A percentile compares a stretch with the other conserved stretches of the same genome.
These are phyloP conservation scores for Enteromius unitaeniatus DNA, from an alignment of 2,797 vertebrate genomes.

Conservation along the genomic window DNA sequence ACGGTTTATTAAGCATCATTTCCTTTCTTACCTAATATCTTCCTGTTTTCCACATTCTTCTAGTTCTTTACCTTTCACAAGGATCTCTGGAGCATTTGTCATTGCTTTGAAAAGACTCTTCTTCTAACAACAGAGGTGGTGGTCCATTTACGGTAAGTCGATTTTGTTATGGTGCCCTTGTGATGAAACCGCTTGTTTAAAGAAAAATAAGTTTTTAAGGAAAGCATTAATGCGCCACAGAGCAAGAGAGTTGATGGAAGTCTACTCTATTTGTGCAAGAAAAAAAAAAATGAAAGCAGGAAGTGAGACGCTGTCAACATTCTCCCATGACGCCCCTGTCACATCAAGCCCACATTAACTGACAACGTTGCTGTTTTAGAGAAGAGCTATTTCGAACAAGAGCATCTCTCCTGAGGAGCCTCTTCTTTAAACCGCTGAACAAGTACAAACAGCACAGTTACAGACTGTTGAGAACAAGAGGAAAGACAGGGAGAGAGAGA, in stretches of 20 bases:
- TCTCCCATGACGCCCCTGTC: slow-evolving; percentile 58
- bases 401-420: slow-evolving; percentile 58
- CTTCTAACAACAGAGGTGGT: slow-evolving; percentile 33
- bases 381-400: slow-evolving; percentile 50
- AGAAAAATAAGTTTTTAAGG: background rate
- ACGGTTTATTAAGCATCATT: background rate
- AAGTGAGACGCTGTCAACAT: slow-evolving; percentile 45
- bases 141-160: slow-evolving; percentile 19
- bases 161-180: slow-evolving; percentile 27
- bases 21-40: slow-evolving; percentile 13
- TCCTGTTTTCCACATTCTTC: slow-evolving; percentile 29
- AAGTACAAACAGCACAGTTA: slow-evolving; percentile 58
- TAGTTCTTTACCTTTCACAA: slow-evolving; percentile 46
- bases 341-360: slow-evolving; percentile 59
- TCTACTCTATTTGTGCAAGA: slow-evolving; percentile 21
- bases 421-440: slow-evolving; percentile 56
- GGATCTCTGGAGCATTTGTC: slow-evolving; percentile 15
- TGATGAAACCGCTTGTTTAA: slow-evolving; percentile 41
- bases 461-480: slow-evolving; percentile 46
- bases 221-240: background rate
- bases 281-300: slow-evolving; percentile 35
- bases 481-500: slow-evolving; percentile 19
- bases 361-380: slow-evolving; percentile 55
- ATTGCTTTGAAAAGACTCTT: slow-evolving; percentile 25
- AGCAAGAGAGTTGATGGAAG: slow-evolving; percentile 14